These are phyloP conservation scores for Hemaris fuciformis DNA, from an alignment of 2,888 invertebrate genomes.

Conservation along the genomic window DNA sequence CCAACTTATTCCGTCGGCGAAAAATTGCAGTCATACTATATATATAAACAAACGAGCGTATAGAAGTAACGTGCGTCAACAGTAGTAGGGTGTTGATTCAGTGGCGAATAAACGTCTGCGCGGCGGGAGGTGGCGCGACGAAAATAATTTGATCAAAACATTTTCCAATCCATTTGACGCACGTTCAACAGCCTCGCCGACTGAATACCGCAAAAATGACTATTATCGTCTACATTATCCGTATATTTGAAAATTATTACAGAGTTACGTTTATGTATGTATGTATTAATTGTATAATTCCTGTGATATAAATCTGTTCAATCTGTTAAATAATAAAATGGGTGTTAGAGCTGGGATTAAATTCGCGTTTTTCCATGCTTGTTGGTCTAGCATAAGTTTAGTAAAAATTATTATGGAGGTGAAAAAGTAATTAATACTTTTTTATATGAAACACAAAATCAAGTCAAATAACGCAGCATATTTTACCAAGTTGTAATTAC, in stretches of 20 bases:
- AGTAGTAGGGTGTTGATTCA: constrained; percentile 69
- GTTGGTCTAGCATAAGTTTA: background rate
- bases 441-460: too few relatives aligned
- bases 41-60: constrained; percentile 18
- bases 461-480: too few relatives aligned
- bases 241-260: background rate
- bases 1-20: too few relatives aligned
- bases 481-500: too few relatives aligned
- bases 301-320: too few relatives aligned
- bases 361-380: background rate
- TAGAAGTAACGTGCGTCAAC: constrained; percentile 17
- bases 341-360: too few relatives aligned
- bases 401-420: background rate
- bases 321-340: too few relatives aligned
- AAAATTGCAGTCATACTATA: constrained; percentile 6
- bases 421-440: too few relatives aligned
- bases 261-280: background rate
- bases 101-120: constrained; percentile 61
- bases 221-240: background rate
- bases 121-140: constrained; percentile 62
- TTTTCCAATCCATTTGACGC: constrained; percentile 63
- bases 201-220: constrained; percentile 19
- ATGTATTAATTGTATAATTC: too few relatives aligned
- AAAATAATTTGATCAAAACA: constrained; percentile 67
- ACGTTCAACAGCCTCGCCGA: constrained; percentile 30